Conservation (phyloP, 2,888 invertebrate species). For the Acanthosepion pharaonis region DNA sequence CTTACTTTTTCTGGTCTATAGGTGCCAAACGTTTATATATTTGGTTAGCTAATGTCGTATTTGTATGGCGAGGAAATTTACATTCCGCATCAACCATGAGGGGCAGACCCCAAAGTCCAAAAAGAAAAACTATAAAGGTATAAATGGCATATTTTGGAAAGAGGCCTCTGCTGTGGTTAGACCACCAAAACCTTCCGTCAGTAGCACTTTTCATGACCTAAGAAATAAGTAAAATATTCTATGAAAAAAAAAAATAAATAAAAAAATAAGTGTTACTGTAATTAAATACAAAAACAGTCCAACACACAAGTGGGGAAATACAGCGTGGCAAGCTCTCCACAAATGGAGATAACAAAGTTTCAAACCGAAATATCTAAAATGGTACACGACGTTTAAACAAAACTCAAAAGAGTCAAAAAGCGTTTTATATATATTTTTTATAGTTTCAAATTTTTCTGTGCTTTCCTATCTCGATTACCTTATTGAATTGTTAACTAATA, state of each 20-base stretch:
- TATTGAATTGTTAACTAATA: neutral
- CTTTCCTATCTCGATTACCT: neutral
- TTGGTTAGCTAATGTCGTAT: neutral
- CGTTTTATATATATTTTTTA: no score
- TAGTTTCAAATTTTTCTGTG: neutral
- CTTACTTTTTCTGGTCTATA: constrained; percentile 42
- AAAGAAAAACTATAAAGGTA: neutral
- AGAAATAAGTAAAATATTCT: no score
- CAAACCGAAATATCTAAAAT: neutral
- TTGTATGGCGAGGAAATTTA: neutral
- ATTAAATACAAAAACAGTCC: neutral
- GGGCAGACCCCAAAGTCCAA: neutral
- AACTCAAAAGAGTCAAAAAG: no score
- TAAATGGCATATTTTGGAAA: neutral
- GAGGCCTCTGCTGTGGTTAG: neutral
- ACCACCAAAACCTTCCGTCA: neutral
- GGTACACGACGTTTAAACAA: no score
- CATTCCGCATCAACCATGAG: neutral
- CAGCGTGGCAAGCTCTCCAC: constrained; percentile 22
- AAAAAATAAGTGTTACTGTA: no score
- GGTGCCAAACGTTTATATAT: constrained; percentile 24
- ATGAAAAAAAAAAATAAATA: no score
- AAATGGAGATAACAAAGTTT: neutral
- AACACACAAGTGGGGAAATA: neutral
- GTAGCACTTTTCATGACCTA: neutral